Base-by-base conservation (phyloP, 1,140 invertebrate genomes). In the Drosophila athabasca region DNA sequence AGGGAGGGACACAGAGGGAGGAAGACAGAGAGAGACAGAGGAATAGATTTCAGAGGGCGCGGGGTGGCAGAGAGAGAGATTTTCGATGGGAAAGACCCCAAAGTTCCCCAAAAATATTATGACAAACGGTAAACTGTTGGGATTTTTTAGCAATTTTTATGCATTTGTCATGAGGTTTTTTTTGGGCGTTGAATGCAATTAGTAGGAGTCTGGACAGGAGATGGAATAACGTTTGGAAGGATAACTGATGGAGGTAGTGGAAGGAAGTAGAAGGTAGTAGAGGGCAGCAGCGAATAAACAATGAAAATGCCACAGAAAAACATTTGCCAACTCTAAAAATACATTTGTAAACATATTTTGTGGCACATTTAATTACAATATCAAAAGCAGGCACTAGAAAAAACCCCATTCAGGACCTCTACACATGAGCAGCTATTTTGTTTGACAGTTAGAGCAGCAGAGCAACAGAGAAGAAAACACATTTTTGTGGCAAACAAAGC, bases 401-500 rank as follows among this genome's bases (percentile, higher is more conserved):
- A 19, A 39, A 54, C 2, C 39, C 66, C 51, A 69, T 68, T 69
- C 43, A 39, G 17, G n/a, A 68, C 50, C 52, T 22, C 64, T 58
- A 53, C 43, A 53, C 43, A 51, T 64, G 35, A 45, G 52, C 65
- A 58, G 48, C 65, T 66, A 26, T 70, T 70, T 69, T n/a, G n/a
- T 70, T 70, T 69, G 67, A 70, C 67, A 70, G 52, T 70, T 70
- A 69, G 65, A 70, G 67, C 65, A 35, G 65, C 35, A 39, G 35
- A 39, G 35, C 9, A 35, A 11, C 50, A 54, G 26, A 69, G 69
- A 68, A 51, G 68, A 53, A 70, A 70, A 22, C 1, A 11, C 17
- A 39, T 39, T 39, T 39, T 39, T 39, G 35, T 13, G 66, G 46
- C 74, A 85, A 87, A 77, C 68, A 62, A 80, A 77, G 68, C 67